Conservation (phyloP, 2,888 invertebrate species). For the Monopis laevigella region DNA sequence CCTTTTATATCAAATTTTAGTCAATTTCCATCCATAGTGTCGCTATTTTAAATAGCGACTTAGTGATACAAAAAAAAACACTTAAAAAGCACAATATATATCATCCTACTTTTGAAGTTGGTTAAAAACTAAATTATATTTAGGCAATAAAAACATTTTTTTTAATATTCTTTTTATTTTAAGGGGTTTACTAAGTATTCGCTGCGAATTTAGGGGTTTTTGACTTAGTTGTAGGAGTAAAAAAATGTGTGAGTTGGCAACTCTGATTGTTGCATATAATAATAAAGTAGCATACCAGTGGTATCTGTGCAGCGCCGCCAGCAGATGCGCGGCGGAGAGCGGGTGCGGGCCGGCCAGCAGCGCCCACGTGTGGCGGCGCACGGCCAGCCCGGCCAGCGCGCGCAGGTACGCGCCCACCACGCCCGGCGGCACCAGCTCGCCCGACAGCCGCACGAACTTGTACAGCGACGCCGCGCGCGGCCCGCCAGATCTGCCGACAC, state of each 20-base stretch:
- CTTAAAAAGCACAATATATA: too few relatives aligned
- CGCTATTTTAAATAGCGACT: too few relatives aligned
- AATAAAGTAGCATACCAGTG: constrained; percentile 74
- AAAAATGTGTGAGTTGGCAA: not conserved
- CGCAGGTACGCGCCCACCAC: constrained; percentile 88
- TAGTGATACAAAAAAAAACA: too few relatives aligned
- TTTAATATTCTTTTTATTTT: too few relatives aligned
- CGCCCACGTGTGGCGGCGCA: constrained; percentile 77
- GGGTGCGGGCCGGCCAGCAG: constrained; percentile 46
- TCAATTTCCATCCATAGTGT: too few relatives aligned
- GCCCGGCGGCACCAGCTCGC: constrained; percentile 84
- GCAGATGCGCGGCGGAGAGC: constrained; percentile 87
- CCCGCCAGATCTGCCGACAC: constrained; percentile 38
- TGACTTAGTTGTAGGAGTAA: not conserved
- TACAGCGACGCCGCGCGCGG: constrained; percentile 83
- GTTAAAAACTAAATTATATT: too few relatives aligned
- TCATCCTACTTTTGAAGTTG: too few relatives aligned
- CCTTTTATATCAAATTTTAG: too few relatives aligned
- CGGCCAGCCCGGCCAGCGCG: constrained; percentile 85
- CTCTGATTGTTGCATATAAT: too few relatives aligned
- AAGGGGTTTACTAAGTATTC: too few relatives aligned
- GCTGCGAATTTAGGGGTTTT: too few relatives aligned
- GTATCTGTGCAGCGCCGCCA: constrained; percentile 78
- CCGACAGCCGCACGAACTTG: constrained; percentile 90
- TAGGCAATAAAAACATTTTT: too few relatives aligned